These are phyloP conservation scores for Pyrochroa serraticornis DNA, from an alignment of 2,888 invertebrate species.

Conservation along the genomic window DNA sequence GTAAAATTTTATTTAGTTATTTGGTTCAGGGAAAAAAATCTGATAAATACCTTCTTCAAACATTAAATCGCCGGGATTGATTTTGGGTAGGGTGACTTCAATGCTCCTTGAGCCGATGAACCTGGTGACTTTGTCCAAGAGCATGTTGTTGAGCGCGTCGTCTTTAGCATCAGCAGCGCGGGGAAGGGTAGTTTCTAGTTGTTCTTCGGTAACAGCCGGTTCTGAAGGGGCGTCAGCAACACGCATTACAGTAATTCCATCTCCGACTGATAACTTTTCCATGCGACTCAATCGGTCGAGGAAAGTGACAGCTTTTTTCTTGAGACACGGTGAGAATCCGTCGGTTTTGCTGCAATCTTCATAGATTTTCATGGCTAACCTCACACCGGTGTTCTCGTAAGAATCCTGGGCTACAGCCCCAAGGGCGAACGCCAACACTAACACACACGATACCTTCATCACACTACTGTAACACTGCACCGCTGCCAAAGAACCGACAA, in stretches of 20 bases:
- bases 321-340: conserved; percentile 75
- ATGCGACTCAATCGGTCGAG: conserved; percentile 77
- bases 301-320: conserved; percentile 81
- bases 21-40: conserved; percentile 12
- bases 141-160: conserved; percentile 69
- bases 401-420: conserved; percentile 47
- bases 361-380: conserved; percentile 72
- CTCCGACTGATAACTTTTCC: conserved; percentile 67
- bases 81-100: conserved; percentile 77
- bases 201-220: conserved; percentile 66
- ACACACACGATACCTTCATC: conserved; percentile 50
- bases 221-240: conserved; percentile 53
- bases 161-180: conserved; percentile 72
- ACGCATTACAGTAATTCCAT: conserved; percentile 72
- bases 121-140: conserved; percentile 73
- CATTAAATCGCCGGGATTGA: conserved; percentile 55
- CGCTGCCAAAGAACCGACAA: conserved; percentile 41
- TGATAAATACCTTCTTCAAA: conserved; percentile 21
- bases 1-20: conserved; percentile 44
- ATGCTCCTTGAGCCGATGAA: conserved; percentile 78
- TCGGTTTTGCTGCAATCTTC: conserved; percentile 77
- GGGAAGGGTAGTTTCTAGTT: conserved; percentile 72
- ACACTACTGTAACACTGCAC: conserved; percentile 38
- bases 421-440: conserved; percentile 50
- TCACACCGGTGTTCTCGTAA: conserved; percentile 65